phyloP scores from a whole-genome alignment of 2,888 invertebrate species.

The Brachycybe producta region DNA sequence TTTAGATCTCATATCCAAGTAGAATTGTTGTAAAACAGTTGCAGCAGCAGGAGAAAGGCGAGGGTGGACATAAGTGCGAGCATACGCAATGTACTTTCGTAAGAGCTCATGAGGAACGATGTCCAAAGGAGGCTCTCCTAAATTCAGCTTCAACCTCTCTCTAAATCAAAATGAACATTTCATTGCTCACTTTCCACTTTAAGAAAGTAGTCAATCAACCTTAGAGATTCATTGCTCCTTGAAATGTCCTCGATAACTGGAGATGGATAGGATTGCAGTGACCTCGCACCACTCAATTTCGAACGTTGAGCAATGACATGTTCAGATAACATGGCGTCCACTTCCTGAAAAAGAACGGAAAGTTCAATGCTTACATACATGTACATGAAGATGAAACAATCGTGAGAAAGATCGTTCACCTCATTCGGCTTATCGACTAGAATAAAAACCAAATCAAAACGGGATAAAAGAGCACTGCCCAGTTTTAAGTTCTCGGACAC shows the following conservation, averaged over 20 bases:
- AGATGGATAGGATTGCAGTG: background rate
- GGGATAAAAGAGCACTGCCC: slow-evolving; percentile 66
- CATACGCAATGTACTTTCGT: slow-evolving; percentile 83
- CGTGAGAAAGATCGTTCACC: slow-evolving; percentile 35
- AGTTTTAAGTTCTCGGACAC: slow-evolving; percentile 81
- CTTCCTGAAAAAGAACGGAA: slow-evolving; percentile 42
- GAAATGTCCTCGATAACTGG: background rate
- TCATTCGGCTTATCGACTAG: slow-evolving; percentile 74
- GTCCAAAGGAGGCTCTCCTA: slow-evolving; percentile 49
- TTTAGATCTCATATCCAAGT: slow-evolving; percentile 56
- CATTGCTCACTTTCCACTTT: background rate
- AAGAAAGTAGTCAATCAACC: slow-evolving; percentile 21
- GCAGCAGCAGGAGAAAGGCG: slow-evolving; percentile 58
- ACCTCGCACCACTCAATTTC: background rate
- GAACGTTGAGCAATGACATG: slow-evolving; percentile 63
- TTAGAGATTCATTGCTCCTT: slow-evolving; percentile 28
- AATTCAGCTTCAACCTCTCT: slow-evolving; percentile 45
- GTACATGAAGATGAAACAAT: no score
- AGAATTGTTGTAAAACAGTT: slow-evolving; percentile 58
- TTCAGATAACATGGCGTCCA: slow-evolving; percentile 61
- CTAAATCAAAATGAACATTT: slow-evolving; percentile 34
- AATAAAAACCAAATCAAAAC: slow-evolving; percentile 87
- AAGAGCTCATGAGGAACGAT: slow-evolving; percentile 59
- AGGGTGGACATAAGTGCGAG: slow-evolving; percentile 64
- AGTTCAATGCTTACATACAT: background rate